phyloP scores from a whole-genome alignment of 2,888 invertebrate species.

The Epicampocera succincta region DNA sequence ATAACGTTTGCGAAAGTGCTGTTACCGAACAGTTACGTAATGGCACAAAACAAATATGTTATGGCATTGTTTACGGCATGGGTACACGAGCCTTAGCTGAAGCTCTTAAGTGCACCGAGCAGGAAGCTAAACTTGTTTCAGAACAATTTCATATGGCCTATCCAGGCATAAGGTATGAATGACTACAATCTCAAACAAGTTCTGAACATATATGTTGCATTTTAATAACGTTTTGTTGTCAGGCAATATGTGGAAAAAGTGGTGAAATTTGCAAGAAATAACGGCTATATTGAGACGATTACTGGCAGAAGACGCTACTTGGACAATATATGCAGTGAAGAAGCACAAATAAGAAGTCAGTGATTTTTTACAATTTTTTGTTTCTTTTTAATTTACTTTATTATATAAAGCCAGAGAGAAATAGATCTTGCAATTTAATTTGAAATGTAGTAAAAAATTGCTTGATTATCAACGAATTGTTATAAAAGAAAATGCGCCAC shows the following conservation, averaged over 20 bases:
- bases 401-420: no score
- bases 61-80: constrained; percentile 99
- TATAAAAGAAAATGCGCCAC: no score
- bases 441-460: no score
- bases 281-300: constrained; percentile 93
- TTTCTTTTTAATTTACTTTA: no score
- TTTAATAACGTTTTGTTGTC: constrained; percentile 38
- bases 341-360: constrained; percentile 85
- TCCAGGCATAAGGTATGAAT: constrained; percentile 86
- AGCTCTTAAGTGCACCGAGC: constrained; percentile 88
- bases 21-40: constrained; percentile 91
- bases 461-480: no score
- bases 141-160: constrained; percentile 91
- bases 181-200: no score
- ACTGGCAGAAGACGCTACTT: constrained; percentile 90
- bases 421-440: no score
- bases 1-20: constrained; percentile 86
- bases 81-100: constrained; percentile 91
- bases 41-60: constrained; percentile 95
- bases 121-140: constrained; percentile 90
- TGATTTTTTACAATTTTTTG: neutral
- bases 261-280: constrained; percentile 85
- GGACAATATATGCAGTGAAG: constrained; percentile 87
- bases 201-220: neutral
- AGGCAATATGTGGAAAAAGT: constrained; percentile 79